Percentiles rank a stretch among this genome's conserved stretches.
phyloP scores from a whole-genome alignment of 2,113 vertebrate species.

The Chaetops frenatus region DNA sequence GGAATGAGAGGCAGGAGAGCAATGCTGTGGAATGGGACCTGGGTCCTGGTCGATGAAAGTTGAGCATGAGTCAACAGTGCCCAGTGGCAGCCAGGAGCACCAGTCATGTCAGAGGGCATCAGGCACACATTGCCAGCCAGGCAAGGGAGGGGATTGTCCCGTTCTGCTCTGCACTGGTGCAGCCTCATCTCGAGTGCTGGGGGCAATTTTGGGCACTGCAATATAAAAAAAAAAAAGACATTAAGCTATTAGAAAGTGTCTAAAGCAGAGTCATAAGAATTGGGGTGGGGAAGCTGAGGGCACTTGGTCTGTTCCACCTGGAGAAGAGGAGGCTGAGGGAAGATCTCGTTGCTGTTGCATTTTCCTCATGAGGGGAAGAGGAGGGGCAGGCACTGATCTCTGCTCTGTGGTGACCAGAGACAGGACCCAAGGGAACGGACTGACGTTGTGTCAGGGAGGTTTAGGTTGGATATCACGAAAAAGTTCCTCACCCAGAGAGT shows the following conservation, averaged over 20 bases:
- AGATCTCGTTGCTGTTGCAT: too few species aligned
- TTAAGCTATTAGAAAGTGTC: background rate
- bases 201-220: background rate
- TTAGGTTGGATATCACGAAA: background rate
- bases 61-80: background rate
- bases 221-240: background rate
- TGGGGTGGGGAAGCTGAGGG: too few species aligned
- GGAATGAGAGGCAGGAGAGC: background rate
- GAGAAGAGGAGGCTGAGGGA: background rate
- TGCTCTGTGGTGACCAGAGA: too few species aligned
- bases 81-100: background rate
- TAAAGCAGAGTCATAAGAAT: background rate
- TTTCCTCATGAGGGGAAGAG: background rate
- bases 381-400: background rate
- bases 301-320: background rate
- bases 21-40: background rate
- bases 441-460: background rate
- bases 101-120: accelerated
- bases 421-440: background rate
- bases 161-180: background rate
- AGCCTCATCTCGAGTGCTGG: accelerated
- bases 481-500: background rate
- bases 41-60: background rate
- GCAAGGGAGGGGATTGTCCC: background rate
- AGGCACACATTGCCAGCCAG: accelerated